Base-by-base conservation (phyloP, 2,888 invertebrate genomes). In the Aleiodes leptofemur region DNA sequence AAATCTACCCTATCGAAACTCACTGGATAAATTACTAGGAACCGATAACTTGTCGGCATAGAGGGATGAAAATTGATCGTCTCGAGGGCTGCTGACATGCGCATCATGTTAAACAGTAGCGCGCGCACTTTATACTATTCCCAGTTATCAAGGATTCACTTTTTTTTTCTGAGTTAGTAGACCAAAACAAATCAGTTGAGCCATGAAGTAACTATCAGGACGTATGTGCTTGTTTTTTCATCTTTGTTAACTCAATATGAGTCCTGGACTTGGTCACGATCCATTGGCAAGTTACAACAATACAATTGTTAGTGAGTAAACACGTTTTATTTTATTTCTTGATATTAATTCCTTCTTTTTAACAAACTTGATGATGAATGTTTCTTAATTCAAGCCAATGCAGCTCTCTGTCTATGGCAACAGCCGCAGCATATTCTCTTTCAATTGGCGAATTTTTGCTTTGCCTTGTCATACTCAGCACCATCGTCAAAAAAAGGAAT, bases 401-500 rank as follows among this genome's bases (percentile, higher is more conserved):
- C 87, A 31, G 85, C 86, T 9, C 75, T 87, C 34, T 88, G 88
- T 72, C 80, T 88, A 69, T 96, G 96, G 95, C 92, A 93, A 84
- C 91, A 93, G 71, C 92, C 95, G 5, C 95, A 96, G 87, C 96
- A 96, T 89, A 91, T 91, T 73, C 87, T 92, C 50, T 94, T 94
- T 87, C 94, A 96, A 91, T 88, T 96, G 77, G 96, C 96, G 16
- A 95, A 96, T 89, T 91, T 93, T 77, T 93, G 95, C 81, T 95
- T 96, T 86, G 93, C 95, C 38, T 91, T 95, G n/a, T 95, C 95
- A 0, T 95, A 95, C 84, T 93, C 95, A 73, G 94, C 95, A 9
- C 95, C 96, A 14, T 94, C 94, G 82, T 94, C 94, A 0, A 94
- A 94, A 83, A 94, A 94, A 85, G 96, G 96, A 4, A 94, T 95